Conservation (phyloP, 2,113 vertebrate genomes). For the Cacatua alba region DNA sequence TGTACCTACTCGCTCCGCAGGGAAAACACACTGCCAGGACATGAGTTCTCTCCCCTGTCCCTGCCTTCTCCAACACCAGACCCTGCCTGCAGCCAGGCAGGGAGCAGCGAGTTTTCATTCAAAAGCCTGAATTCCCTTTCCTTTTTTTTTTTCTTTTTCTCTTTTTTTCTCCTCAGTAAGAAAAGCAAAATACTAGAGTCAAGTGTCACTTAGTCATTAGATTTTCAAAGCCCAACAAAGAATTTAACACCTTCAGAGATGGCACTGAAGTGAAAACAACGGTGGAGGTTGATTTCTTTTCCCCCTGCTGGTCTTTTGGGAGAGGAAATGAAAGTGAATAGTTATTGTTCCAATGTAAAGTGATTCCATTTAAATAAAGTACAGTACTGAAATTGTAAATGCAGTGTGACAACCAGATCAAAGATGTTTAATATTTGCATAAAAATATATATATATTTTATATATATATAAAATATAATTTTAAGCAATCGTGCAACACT, state of each 20-base stretch:
- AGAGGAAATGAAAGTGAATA: slow-evolving; percentile 70
- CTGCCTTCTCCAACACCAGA: not conserved
- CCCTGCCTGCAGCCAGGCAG: not conserved
- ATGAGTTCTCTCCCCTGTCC: not conserved
- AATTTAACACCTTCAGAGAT: slow-evolving; percentile 52
- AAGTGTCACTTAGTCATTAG: slow-evolving; percentile 58
- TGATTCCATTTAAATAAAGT: slow-evolving; percentile 76
- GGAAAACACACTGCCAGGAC: slow-evolving; percentile 11
- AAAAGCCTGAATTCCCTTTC: not conserved
- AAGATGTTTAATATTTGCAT: slow-evolving; percentile 76
- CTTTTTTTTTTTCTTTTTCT: not conserved
- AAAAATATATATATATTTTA: slow-evolving; percentile 33
- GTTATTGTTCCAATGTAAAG: slow-evolving; percentile 67
- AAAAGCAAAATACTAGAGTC: slow-evolving; percentile 4
- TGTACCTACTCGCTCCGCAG: not conserved
- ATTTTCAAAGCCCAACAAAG: slow-evolving; percentile 62
- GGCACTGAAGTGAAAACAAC: slow-evolving; percentile 46
- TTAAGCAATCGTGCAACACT: slow-evolving; percentile 75
- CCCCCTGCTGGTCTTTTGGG: slow-evolving; percentile 18
- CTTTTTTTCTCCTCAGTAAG: not conserved
- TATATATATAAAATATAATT: too few relatives aligned
- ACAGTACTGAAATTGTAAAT: slow-evolving; percentile 81
- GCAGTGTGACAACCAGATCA: slow-evolving; percentile 80
- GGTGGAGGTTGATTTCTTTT: not conserved
- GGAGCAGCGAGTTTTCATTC: not conserved